Conservation (phyloP, 2,113 vertebrate species). For the Prochilodus magdalenae region DNA sequence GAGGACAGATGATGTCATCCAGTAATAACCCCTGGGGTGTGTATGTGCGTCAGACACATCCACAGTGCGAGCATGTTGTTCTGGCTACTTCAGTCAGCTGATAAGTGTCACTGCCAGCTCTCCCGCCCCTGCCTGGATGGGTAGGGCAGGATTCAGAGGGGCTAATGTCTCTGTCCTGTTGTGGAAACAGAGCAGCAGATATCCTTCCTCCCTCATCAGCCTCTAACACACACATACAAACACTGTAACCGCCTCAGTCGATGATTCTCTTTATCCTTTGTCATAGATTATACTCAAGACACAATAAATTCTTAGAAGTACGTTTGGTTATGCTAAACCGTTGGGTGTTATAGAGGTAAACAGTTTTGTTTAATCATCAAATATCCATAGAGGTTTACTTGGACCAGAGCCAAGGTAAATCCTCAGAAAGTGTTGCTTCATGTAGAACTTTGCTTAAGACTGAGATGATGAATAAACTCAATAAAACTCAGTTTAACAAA, state of each 20-base stretch:
- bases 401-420: neutral
- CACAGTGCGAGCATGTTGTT: neutral
- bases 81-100: conserved; percentile 62
- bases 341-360: conserved; percentile 20
- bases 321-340: neutral
- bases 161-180: conserved; percentile 47
- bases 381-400: neutral
- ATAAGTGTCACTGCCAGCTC: conserved; percentile 67
- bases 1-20: neutral
- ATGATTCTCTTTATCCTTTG: conserved; percentile 22
- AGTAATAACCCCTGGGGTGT: neutral
- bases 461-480: neutral
- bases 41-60: neutral
- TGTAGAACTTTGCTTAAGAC: neutral
- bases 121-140: conserved; percentile 51
- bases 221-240: conserved; percentile 17
- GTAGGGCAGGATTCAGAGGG: neutral
- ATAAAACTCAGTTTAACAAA: neutral
- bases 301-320: conserved; percentile 2
- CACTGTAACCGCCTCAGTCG: conserved; percentile 14
- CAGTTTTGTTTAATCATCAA: conserved; percentile 29
- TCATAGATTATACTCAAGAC: conserved; percentile 2
- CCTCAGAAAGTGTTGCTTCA: neutral
- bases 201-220: conserved; percentile 35
- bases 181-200: conserved; percentile 38